Conservation (phyloP, 2,888 invertebrate species). For the Tachina grossa region DNA sequence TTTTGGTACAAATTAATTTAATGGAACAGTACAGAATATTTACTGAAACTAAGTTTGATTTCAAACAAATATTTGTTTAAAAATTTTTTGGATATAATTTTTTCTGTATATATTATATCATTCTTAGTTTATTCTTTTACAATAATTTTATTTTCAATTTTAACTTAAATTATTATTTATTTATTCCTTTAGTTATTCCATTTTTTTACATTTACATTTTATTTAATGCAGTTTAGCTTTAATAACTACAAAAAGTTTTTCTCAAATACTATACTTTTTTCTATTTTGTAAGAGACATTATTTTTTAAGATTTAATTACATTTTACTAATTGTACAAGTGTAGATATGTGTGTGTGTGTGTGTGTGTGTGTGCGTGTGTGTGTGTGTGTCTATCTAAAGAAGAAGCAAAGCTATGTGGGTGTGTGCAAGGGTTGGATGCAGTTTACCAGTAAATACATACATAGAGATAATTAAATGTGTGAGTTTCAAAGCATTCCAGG, state of each 20-base stretch:
- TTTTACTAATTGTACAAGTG: conserved; percentile 43
- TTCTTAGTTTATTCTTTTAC: conserved; percentile 26
- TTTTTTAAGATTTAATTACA: conserved; percentile 56
- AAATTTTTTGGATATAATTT: too few relatives aligned
- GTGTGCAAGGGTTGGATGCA: conserved; percentile 4
- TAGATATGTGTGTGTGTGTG: neutral
- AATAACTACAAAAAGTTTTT: conserved; percentile 33
- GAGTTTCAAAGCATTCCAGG: too few relatives aligned
- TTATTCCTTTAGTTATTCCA: neutral
- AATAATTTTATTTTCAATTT: conserved; percentile 33
- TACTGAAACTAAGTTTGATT: too few relatives aligned
- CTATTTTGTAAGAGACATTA: conserved; percentile 10
- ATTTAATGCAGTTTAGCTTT: conserved; percentile 35
- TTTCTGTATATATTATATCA: conserved; percentile 28
- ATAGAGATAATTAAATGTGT: conserved; percentile 17
- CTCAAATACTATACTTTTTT: neutral
- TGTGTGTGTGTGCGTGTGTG: neutral
- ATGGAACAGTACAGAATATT: too few relatives aligned
- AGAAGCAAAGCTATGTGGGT: neutral
- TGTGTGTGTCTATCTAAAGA: neutral
- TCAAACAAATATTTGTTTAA: too few relatives aligned
- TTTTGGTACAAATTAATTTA: too few relatives aligned
- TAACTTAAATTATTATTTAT: conserved; percentile 43
- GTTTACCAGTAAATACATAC: conserved; percentile 13
- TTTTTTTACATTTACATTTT: conserved; percentile 45